Base-by-base conservation (phyloP, 2,797 vertebrate genomes). In the Lepus townsendii region DNA sequence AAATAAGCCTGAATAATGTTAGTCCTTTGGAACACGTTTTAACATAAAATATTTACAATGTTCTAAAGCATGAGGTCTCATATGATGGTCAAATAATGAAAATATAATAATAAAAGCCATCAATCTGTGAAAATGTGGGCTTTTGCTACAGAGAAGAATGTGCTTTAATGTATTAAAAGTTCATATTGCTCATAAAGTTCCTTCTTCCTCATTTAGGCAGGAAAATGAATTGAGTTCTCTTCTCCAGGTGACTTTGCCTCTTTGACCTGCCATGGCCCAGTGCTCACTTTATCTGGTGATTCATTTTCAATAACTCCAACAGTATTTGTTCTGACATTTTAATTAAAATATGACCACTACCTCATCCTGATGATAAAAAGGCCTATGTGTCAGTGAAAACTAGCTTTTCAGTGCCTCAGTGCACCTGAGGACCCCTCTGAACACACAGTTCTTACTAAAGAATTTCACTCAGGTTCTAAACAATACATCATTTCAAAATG, bases 301-400 rank as follows among this genome's bases (percentile, higher is more conserved):
- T 99, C 98, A 99, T 99, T 99, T 99, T 99, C 98, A 99, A 98
- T 98, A 98, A 99, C 98, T 99, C 98, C 98, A 98, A 98, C 98
- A 99, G 98, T 99, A 99, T 99, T 99, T 99, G 98, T 98, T 99
- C 99, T 99, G 99, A 99, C 99, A 99, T 99, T 99, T 99, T 99
- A 99, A 99, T 99, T 99, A 99, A 99, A 99, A 99, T 99, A 99
- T 98, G 98, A 99, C 98, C 98, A 98, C 98, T 98, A 98, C 98
- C 98, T 99, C 98, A 98, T 98, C 98, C 98, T 98, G 98, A 99
- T 99, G 98, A 99, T 99, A 98, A 98, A 99, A 99, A 98, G 98
- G 98, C 96, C 98, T 96, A 97, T 98, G 98, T 98, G 98, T 98
- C 97, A 98, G 98, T 97, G 96, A 98, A 98, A 98, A 98, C 97